Conservation (phyloP, 2,888 invertebrate species). For the Eulithis prunata region DNA sequence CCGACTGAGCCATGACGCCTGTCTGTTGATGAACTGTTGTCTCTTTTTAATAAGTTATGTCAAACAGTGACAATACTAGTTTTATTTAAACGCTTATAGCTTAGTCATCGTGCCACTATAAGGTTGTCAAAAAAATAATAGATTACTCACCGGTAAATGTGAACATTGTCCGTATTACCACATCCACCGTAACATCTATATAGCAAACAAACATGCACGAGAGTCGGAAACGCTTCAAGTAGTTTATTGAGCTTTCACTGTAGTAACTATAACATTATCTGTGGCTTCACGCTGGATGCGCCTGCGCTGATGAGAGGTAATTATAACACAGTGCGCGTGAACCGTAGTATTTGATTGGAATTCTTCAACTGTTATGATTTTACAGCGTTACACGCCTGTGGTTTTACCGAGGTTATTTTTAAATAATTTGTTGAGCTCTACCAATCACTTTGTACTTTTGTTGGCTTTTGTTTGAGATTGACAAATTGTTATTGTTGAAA, state of each 20-base stretch:
- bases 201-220: constrained; percentile 29
- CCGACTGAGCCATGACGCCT: no score
- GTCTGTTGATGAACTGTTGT: no score
- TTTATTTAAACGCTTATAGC: no score
- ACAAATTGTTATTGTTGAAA: no score
- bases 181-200: constrained; percentile 36
- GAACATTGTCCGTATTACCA: constrained; percentile 1
- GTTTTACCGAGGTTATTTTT: neutral
- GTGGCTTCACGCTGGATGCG: constrained; percentile 60
- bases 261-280: constrained; percentile 14
- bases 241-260: constrained; percentile 66
- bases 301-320: constrained; percentile 68
- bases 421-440: no score
- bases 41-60: neutral
- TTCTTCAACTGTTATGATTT: constrained; percentile 24
- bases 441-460: neutral
- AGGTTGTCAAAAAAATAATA: no score
- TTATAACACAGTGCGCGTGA: constrained; percentile 62
- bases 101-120: no score
- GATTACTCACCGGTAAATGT: neutral
- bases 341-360: constrained; percentile 43
- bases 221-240: constrained; percentile 40
- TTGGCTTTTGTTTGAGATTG: no score
- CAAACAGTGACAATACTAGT: no score
- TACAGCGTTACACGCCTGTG: constrained; percentile 14